Percentiles rank a stretch among this genome's conserved stretches.
These are phyloP conservation scores for Cryptocheilus praepositus DNA, from an alignment of 2,888 invertebrate genomes.

Conservation along the genomic window DNA sequence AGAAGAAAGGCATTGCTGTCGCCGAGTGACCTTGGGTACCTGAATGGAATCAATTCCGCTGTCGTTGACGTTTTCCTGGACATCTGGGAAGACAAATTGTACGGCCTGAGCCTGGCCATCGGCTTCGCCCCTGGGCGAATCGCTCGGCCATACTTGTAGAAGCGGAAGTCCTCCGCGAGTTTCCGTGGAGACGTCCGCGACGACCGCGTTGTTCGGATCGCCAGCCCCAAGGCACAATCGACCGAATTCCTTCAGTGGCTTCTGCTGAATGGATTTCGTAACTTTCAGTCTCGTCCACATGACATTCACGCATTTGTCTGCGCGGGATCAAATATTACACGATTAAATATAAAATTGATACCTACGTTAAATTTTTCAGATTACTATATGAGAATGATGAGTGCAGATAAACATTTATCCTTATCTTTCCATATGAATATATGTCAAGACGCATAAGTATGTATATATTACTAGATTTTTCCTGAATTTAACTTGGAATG, in stretches of 20 bases:
- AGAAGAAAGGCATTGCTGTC: neutral
- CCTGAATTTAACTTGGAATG: too few species aligned
- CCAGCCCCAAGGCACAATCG: constrained; percentile 70
- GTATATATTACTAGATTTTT: too few species aligned
- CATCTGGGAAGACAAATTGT: constrained; percentile 81
- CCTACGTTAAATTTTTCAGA: too few species aligned
- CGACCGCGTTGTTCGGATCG: constrained; percentile 55
- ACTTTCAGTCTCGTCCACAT: neutral
- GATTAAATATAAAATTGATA: too few species aligned
- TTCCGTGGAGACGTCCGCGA: constrained; percentile 57
- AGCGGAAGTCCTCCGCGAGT: constrained; percentile 71
- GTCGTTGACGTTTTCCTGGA: constrained; percentile 76
- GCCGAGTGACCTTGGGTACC: constrained; percentile 70
- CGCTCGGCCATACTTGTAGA: constrained; percentile 83
- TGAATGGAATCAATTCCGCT: constrained; percentile 85
- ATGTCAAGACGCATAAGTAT: too few species aligned
- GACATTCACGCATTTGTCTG: neutral
- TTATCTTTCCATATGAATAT: too few species aligned
- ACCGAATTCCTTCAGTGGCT: constrained; percentile 74
- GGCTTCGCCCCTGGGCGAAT: constrained; percentile 82
- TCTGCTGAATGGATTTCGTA: constrained; percentile 55
- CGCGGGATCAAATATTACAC: too few species aligned
- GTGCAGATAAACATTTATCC: too few species aligned
- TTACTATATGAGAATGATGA: too few species aligned
- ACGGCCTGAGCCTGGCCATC: constrained; percentile 80